A percentile compares a stretch with the other conserved stretches of the same genome.
Evolutionary conservation across 2,113 vertebrate species (phyloP).

Genomic region (Syrrhaptes paradoxus): DNA sequence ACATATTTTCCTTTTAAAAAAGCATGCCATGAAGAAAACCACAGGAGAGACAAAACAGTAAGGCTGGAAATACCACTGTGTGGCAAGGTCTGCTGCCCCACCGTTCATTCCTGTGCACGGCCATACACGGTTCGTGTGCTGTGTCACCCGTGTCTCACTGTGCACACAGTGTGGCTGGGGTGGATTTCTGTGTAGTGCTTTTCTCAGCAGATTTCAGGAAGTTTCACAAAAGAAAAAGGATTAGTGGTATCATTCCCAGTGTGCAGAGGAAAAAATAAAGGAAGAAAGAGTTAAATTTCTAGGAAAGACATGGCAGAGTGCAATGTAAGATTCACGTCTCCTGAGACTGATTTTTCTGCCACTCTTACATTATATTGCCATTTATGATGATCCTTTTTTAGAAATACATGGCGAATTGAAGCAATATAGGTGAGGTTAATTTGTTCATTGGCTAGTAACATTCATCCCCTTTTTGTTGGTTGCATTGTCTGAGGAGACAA

Average conservation of each 20-base stretch:
- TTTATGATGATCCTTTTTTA: background rate
- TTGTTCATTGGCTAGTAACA: background rate
- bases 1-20: background rate
- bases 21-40: background rate
- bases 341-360: background rate
- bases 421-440: background rate
- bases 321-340: background rate
- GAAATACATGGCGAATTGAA: background rate
- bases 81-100: background rate
- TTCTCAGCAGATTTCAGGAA: background rate
- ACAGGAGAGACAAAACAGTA: accelerated
- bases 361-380: background rate
- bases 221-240: background rate
- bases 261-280: background rate
- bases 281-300: background rate
- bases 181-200: background rate
- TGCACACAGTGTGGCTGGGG: accelerated
- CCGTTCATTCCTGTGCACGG: accelerated
- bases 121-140: accelerated
- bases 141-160: accelerated
- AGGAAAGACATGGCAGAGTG: background rate
- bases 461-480: background rate
- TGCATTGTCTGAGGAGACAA: background rate
- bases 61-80: background rate
- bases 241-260: background rate